Percentiles rank a stretch among this genome's conserved stretches.
These are phyloP conservation scores for Trissolcus basalis DNA, from an alignment of 1,140 invertebrate genomes.

Conservation along the genomic window DNA sequence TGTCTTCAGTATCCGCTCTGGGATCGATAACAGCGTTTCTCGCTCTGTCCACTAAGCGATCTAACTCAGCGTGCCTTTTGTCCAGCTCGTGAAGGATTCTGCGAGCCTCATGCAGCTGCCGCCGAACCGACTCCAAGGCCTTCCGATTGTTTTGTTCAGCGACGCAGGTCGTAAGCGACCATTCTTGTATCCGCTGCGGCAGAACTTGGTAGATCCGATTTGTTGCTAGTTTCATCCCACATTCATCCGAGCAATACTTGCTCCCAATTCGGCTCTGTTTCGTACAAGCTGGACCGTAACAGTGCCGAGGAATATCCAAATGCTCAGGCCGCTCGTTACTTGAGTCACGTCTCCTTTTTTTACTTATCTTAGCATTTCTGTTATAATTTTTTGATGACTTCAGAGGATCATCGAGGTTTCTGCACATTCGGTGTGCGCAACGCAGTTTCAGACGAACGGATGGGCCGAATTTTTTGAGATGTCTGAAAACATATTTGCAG, in stretches of 20 bases:
- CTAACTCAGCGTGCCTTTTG: slow-evolving; percentile 85
- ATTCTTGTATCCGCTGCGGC: slow-evolving; percentile 95
- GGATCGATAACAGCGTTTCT: slow-evolving; percentile 82
- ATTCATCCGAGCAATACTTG: slow-evolving; percentile 97
- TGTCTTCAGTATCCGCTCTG: slow-evolving; percentile 80
- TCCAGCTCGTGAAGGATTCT: slow-evolving; percentile 87
- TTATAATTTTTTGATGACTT: slow-evolving; percentile 72
- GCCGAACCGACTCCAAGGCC: slow-evolving; percentile 87
- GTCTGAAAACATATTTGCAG: slow-evolving; percentile 67
- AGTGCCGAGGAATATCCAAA: slow-evolving; percentile 83
- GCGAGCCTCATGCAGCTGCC: slow-evolving; percentile 85
- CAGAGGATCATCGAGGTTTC: slow-evolving; percentile 68
- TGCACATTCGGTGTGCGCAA: slow-evolving; percentile 79
- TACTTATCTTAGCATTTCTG: slow-evolving; percentile 66
- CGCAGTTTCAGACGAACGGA: slow-evolving; percentile 82
- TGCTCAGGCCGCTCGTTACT: slow-evolving; percentile 77
- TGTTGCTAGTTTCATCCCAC: slow-evolving; percentile 93
- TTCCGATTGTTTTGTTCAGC: slow-evolving; percentile 92
- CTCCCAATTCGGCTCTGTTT: slow-evolving; percentile 86
- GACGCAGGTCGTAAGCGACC: slow-evolving; percentile 90
- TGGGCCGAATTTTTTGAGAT: slow-evolving; percentile 85
- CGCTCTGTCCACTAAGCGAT: slow-evolving; percentile 87
- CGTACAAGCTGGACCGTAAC: slow-evolving; percentile 92
- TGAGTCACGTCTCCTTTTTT: slow-evolving; percentile 75
- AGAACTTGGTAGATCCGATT: slow-evolving; percentile 89